Percentiles rank a stretch among this genome's conserved stretches.
These are phyloP conservation scores for Perdita meconis DNA, from an alignment of 2,888 invertebrate genomes.

Conservation along the genomic window DNA sequence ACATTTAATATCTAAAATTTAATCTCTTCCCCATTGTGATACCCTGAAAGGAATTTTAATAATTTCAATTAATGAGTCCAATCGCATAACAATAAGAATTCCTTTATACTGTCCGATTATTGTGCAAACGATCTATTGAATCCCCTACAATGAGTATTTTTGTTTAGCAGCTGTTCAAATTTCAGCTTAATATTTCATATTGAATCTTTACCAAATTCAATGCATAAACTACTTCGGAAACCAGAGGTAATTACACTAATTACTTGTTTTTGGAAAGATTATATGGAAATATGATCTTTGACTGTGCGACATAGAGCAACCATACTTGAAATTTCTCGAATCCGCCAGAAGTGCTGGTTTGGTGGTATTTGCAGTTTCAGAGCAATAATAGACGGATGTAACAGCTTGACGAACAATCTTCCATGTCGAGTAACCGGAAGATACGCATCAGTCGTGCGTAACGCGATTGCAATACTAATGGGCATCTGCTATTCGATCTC, in stretches of 20 bases:
- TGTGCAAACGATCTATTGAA: not conserved
- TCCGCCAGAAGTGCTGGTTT: not conserved
- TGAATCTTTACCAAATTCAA: not conserved
- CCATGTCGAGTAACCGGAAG: not conserved
- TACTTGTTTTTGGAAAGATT: not conserved
- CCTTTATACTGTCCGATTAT: not conserved
- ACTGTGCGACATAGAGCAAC: not conserved
- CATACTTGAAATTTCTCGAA: not conserved
- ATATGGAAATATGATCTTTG: not conserved
- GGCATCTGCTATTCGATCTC: slow-evolving; percentile 20
- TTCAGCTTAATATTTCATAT: not conserved
- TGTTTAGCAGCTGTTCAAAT: not conserved
- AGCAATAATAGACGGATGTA: not conserved
- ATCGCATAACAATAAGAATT: not conserved
- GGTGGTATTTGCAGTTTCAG: not conserved
- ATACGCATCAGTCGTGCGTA: not conserved
- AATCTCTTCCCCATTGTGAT: no score
- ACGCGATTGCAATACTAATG: not conserved
- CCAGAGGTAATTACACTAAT: not conserved
- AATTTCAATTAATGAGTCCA: not conserved
- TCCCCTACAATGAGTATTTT: not conserved
- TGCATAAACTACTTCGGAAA: not conserved
- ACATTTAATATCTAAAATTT: no score
- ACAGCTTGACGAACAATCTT: not conserved
- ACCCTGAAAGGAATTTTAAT: not conserved